Conservation (phyloP, 2,113 vertebrate genomes). For the Tringa solitaria region DNA sequence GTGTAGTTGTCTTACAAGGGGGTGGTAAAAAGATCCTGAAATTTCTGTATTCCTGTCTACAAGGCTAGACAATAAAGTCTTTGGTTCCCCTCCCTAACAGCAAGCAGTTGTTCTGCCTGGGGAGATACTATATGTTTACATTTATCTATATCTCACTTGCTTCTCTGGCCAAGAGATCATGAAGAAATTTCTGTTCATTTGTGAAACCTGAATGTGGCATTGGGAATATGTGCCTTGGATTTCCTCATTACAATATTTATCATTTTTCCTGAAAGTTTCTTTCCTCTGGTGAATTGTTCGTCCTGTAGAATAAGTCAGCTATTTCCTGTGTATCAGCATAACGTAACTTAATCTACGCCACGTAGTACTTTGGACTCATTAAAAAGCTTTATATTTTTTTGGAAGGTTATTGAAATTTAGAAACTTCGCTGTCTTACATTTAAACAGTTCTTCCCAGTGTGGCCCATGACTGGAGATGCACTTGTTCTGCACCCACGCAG, state of each 20-base stretch:
- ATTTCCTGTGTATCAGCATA: slow-evolving; percentile 52
- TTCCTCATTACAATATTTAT: slow-evolving; percentile 58
- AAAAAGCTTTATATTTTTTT: neutral
- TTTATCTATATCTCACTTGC: neutral
- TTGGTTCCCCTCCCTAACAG: neutral
- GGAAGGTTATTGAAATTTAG: neutral
- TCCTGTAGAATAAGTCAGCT: slow-evolving; percentile 56
- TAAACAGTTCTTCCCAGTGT: neutral
- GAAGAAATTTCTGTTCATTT: neutral
- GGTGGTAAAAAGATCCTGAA: neutral
- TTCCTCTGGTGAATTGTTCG: slow-evolving; percentile 58
- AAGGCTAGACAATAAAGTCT: neutral
- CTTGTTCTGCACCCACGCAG: neutral
- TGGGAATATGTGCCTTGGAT: slow-evolving; percentile 43
- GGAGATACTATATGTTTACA: neutral
- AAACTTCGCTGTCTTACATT: neutral
- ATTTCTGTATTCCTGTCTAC: neutral
- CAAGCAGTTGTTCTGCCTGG: neutral
- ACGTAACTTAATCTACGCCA: neutral
- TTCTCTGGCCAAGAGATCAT: neutral
- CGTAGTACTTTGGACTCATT: neutral
- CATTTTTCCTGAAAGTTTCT: slow-evolving; percentile 60
- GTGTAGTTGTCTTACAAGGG: neutral
- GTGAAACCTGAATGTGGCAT: slow-evolving; percentile 5
- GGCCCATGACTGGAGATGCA: neutral